Conservation (phyloP, 2,113 vertebrate genomes). For the Notiomystis cincta region DNA sequence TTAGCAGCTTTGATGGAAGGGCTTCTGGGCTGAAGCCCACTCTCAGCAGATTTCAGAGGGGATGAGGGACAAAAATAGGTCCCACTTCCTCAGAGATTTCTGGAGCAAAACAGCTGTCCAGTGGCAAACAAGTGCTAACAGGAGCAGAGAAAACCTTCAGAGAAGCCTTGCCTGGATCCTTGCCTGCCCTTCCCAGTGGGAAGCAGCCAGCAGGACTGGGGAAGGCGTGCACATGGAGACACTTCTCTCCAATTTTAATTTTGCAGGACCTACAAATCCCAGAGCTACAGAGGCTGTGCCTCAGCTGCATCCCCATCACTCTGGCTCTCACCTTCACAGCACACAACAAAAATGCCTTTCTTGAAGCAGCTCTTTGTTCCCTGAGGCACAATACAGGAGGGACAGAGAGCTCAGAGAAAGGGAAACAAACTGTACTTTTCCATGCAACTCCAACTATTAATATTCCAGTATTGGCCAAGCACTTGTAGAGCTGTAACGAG, state of each 20-base stretch:
- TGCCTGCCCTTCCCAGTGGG: background rate
- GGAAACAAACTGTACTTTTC: constrained; percentile 16
- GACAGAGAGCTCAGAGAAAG: background rate
- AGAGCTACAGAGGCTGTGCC: background rate
- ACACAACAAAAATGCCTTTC: background rate
- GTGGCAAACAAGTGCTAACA: rapidly evolving
- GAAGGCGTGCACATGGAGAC: background rate
- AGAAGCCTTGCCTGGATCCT: background rate
- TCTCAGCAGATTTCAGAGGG: background rate
- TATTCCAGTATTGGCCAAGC: constrained; percentile 46
- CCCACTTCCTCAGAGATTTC: background rate
- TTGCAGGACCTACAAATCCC: background rate
- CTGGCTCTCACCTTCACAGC: background rate
- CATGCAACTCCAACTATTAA: background rate
- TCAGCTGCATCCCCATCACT: background rate
- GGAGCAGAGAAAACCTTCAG: background rate
- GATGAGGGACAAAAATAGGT: background rate
- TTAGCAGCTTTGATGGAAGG: background rate
- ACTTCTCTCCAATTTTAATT: background rate
- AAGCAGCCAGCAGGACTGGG: background rate
- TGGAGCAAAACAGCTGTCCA: background rate
- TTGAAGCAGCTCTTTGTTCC: background rate
- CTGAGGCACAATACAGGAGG: background rate
- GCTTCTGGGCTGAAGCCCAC: background rate
- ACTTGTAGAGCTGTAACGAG: constrained; percentile 49